Percentiles rank a stretch among this genome's conserved stretches.
These are phyloP conservation scores for Cotesia congregata DNA, from an alignment of 2,888 invertebrate species.

Conservation along the genomic window DNA sequence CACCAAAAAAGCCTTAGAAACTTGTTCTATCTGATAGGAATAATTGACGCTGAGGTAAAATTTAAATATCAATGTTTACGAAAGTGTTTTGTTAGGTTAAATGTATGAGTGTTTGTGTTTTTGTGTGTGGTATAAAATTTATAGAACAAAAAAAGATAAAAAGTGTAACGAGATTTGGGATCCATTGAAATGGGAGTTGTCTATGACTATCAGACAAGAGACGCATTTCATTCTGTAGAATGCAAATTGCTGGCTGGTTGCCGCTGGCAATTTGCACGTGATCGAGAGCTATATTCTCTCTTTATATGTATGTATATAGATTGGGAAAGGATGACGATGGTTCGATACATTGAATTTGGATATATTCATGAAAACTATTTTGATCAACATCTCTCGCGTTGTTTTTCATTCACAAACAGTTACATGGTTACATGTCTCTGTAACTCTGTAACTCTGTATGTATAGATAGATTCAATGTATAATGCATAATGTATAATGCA, in stretches of 20 bases:
- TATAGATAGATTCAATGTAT: conserved; percentile 40
- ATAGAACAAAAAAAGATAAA: neutral
- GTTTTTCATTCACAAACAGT: conserved; percentile 27
- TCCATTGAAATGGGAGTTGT: conserved; percentile 10
- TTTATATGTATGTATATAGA: conserved; percentile 16
- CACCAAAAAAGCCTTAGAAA: too few species aligned
- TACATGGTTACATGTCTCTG: conserved; percentile 24
- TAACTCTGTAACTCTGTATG: neutral
- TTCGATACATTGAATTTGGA: conserved; percentile 42
- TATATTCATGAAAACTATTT: conserved; percentile 40
- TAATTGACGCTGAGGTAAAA: too few species aligned
- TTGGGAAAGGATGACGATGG: conserved; percentile 30
- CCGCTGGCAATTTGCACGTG: conserved; percentile 12
- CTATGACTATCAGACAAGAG: conserved; percentile 1
- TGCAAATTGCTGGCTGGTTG: conserved; percentile 7
- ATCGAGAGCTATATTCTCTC: neutral
- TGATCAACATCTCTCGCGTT: conserved; percentile 27
- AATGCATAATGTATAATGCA: conserved; percentile 50
- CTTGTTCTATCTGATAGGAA: too few species aligned
- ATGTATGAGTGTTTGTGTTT: neutral
- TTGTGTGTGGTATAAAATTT: conserved; percentile 15
- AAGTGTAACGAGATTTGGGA: conserved; percentile 16
- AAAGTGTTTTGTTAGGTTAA: too few species aligned
- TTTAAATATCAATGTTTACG: too few species aligned
- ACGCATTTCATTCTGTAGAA: conserved; percentile 5